phyloP scores from a whole-genome alignment of 2,113 vertebrate species.

The Leptodactylus fuscus region DNA sequence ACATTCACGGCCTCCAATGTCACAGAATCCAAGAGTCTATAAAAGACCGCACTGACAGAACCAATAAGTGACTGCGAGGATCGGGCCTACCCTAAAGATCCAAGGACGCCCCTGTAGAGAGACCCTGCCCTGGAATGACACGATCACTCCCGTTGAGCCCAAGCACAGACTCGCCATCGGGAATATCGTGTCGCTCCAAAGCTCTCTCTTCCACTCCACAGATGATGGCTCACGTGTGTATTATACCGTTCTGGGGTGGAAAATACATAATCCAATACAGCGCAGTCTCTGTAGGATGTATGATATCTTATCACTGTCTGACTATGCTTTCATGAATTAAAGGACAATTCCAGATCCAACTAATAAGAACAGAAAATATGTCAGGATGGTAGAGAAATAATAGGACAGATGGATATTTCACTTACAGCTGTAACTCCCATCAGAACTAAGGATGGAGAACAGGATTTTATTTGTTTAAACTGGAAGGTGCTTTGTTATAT shows the following conservation, averaged over 20 bases:
- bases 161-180: slow-evolving; percentile 82
- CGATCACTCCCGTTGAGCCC: slow-evolving; percentile 99
- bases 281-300: not conserved
- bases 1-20: not conserved
- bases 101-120: not conserved
- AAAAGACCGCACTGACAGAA: not conserved
- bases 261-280: not conserved
- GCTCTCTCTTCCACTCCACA: slow-evolving; percentile 71
- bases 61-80: not conserved
- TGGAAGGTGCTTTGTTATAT: no score
- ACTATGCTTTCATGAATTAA: not conserved
- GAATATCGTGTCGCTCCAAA: slow-evolving; percentile 96
- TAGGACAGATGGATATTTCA: no score
- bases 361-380: no score
- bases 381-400: no score
- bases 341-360: no score
- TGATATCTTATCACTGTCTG: not conserved
- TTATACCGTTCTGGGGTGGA: not conserved
- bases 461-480: no score
- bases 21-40: not conserved
- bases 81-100: not conserved
- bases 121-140: slow-evolving; percentile 94
- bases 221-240: not conserved
- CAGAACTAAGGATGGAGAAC: no score
- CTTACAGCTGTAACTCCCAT: no score